Conservation (phyloP, 1,140 invertebrate genomes). For the Drosophila suzukii region DNA sequence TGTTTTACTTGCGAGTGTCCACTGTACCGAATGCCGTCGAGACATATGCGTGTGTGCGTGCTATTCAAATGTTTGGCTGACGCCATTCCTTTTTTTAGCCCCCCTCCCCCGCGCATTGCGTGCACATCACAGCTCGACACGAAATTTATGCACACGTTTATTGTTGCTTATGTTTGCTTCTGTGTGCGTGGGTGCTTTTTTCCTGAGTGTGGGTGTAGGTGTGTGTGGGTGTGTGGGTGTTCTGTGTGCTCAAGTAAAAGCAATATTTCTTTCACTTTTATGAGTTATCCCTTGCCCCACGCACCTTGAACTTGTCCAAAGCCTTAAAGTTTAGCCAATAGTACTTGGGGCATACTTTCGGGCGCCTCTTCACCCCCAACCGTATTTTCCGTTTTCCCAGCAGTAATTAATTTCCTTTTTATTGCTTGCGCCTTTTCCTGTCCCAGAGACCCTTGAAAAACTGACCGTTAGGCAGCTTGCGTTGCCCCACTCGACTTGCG, state of each 20-base stretch:
- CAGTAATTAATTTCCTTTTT: constrained; percentile 78
- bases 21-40: constrained; percentile 34
- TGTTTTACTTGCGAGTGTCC: background rate
- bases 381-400: constrained; percentile 10
- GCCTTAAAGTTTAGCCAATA: constrained; percentile 47
- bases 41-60: constrained; percentile 61
- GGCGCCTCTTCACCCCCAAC: background rate
- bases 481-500: constrained; percentile 15
- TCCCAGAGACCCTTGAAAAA: constrained; percentile 13
- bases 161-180: constrained; percentile 57
- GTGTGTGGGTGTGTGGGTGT: constrained; percentile 8
- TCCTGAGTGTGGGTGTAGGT: constrained; percentile 1
- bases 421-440: constrained; percentile 58
- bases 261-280: constrained; percentile 59
- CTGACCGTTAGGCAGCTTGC: constrained; percentile 57
- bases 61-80: constrained; percentile 80
- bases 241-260: constrained; percentile 36
- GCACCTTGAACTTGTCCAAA: constrained; percentile 51
- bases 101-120: constrained; percentile 28
- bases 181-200: constrained; percentile 16
- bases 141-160: constrained; percentile 77
- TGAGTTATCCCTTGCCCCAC: constrained; percentile 24
- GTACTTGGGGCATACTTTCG: constrained; percentile 41
- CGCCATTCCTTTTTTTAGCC: constrained; percentile 66
- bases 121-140: constrained; percentile 49